Percentiles rank a stretch among this genome's conserved stretches.
Evolutionary conservation across 1,140 invertebrate species (phyloP).

Genomic region (Caenorhabditis briggsae): DNA sequence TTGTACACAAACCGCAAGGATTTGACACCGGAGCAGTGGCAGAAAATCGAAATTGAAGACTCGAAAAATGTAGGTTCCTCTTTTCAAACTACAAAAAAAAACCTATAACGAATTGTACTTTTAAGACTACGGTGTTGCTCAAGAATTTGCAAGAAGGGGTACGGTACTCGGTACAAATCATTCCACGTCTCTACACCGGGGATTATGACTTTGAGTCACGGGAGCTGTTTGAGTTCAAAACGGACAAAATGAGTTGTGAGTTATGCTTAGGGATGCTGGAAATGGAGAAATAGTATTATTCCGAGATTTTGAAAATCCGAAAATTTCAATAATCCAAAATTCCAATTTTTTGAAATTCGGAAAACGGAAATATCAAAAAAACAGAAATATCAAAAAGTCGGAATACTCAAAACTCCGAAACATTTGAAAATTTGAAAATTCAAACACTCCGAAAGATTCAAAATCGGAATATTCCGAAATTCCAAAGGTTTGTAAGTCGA

Average conservation of each 20-base stretch:
- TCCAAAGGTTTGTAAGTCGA: too few relatives aligned
- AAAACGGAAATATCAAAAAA: too few relatives aligned
- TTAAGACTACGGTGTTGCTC: constrained; percentile 70
- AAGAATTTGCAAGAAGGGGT: constrained; percentile 65
- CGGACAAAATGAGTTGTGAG: constrained; percentile 59
- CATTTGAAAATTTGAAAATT: too few relatives aligned
- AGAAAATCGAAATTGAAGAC: constrained; percentile 62
- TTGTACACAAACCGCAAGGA: constrained; percentile 68
- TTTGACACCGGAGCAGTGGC: constrained; percentile 69
- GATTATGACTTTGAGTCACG: constrained; percentile 60
- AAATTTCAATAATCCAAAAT: too few relatives aligned
- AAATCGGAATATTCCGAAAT: too few relatives aligned
- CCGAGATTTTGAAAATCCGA: too few relatives aligned
- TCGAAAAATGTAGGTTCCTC: constrained; percentile 61
- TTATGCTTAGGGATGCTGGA: too few relatives aligned
- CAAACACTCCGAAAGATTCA: too few relatives aligned
- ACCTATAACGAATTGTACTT: not conserved
- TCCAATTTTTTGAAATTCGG: too few relatives aligned
- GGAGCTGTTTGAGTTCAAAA: constrained; percentile 68
- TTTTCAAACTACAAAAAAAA: not conserved
- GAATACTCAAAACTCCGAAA: too few relatives aligned
- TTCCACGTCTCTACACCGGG: constrained; percentile 66
- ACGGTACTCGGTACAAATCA: constrained; percentile 70
- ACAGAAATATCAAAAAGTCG: too few relatives aligned
- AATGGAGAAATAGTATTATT: too few relatives aligned